Evolutionary conservation across 2,113 vertebrate genomes (phyloP), one percentile per base, ranked within the genome.

Genomic region (Scolopax mira): DNA sequence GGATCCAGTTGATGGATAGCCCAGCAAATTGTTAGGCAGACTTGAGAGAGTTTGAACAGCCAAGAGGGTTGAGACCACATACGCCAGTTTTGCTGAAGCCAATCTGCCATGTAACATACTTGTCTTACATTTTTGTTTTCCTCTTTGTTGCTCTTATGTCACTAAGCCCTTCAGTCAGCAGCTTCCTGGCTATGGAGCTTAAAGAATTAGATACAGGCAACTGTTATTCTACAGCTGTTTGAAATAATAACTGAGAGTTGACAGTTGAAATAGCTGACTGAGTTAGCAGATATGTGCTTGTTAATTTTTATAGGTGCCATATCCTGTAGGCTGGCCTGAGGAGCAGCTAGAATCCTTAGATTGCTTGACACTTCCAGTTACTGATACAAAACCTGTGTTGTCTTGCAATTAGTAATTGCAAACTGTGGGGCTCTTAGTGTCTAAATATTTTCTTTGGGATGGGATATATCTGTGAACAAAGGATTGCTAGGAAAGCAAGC

Each of bases 191-290:
- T 41, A 2, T 30, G 22, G 23, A 66, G n/a, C 95, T 97, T 84
- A 81, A 75, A 88, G 73, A 70, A 66, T 93, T 93, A 81, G 66
- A 69, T 39, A 41, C 13, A 74, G 82, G 18, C 67, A 87, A 75
- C 71, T 94, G 73, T 75, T 96, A 22, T 48, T 72, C 65, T 91
- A 23, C 30, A 88, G 94, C 84, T 94, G 52, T 90, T 95, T 90
- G 75, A 93, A 95, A 72, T 77, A 92, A 61, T 69, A 93, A 81
- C 58, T 87, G 64, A 82, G 46, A 83, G 58, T 39, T 94, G 94
- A 67, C 78, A 64, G 91, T 46, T 85, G 51, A 81, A 85, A 73
- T 78, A 61, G 41, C 67, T 89, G 52, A 75, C 69, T 72, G 93
- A 88, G 61, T 88, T 86, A 55, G 83, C 79, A 88, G n/a, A 13